A percentile compares a stretch with the other conserved stretches of the same genome.
phyloP scores from a whole-genome alignment of 2,888 invertebrate genomes.

The Eurytoma adleriae region DNA sequence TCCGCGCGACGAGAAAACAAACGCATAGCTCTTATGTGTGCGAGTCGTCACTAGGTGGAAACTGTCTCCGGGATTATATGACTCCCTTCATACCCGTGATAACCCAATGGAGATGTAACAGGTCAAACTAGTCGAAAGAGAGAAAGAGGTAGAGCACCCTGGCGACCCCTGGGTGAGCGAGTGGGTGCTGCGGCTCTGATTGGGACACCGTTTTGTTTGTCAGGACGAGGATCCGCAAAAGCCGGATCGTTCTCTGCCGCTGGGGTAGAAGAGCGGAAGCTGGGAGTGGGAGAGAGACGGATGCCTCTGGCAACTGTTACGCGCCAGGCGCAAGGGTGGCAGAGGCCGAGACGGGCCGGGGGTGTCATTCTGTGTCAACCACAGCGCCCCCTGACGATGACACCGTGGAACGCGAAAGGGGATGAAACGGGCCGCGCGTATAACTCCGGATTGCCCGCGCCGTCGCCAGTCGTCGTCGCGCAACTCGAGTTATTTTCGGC shows the following conservation, averaged over 20 bases:
- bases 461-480: conserved; percentile 37
- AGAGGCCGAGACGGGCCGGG: conserved; percentile 56
- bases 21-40: conserved; percentile 6
- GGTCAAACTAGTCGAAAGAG: conserved; percentile 67
- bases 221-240: conserved; percentile 39
- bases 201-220: conserved; percentile 74
- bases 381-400: conserved; percentile 76
- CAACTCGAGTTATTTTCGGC: conserved; percentile 65
- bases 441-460: conserved; percentile 61
- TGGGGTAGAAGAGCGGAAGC: neutral
- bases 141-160: conserved; percentile 57
- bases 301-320: conserved; percentile 45
- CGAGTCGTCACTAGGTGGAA: neutral
- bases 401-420: conserved; percentile 74
- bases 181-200: conserved; percentile 61
- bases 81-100: conserved; percentile 32
- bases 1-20: conserved; percentile 31
- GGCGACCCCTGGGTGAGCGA: conserved; percentile 61
- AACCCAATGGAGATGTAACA: conserved; percentile 69
- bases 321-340: conserved; percentile 9
- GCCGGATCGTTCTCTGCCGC: conserved; percentile 19
- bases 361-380: conserved; percentile 75
- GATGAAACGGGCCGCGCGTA: conserved; percentile 70
- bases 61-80: neutral
- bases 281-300: conserved; percentile 34